Evolutionary conservation across 2,888 invertebrate genomes (phyloP).

Genomic region (Cataglyphis rosenhaueri): DNA sequence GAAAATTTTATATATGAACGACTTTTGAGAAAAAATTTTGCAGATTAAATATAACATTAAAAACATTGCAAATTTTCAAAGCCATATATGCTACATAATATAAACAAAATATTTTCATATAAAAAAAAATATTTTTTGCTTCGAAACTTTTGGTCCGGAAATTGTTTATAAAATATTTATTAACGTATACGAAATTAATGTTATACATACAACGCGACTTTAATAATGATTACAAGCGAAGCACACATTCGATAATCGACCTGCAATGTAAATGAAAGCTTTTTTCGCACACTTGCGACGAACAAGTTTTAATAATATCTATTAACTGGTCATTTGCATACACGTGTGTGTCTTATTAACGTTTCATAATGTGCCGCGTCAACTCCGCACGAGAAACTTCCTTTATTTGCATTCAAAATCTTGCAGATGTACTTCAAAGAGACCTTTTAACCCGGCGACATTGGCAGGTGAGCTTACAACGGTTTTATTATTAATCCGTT

Average conservation of each 20-base stretch:
- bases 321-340: slow-evolving; percentile 18
- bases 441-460: slow-evolving; percentile 41
- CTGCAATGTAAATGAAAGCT: background rate
- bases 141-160: background rate
- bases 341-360: slow-evolving; percentile 27
- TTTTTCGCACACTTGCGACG: slow-evolving; percentile 13
- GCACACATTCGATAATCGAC: background rate
- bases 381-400: slow-evolving; percentile 3
- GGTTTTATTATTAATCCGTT: slow-evolving; percentile 55
- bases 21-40: background rate
- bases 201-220: slow-evolving; percentile 15
- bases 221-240: slow-evolving; percentile 11
- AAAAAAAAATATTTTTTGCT: background rate
- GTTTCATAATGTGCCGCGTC: slow-evolving; percentile 11
- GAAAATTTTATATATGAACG: background rate
- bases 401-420: slow-evolving; percentile 40
- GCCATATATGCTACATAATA: too few relatives aligned
- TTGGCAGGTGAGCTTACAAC: slow-evolving; percentile 53
- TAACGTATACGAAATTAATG: background rate
- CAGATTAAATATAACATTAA: background rate
- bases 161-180: slow-evolving; percentile 23
- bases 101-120: too few relatives aligned
- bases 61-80: background rate
- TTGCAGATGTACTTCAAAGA: slow-evolving; percentile 40
- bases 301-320: slow-evolving; percentile 38